Base-by-base conservation (phyloP, 2,888 invertebrate species). In the Tiliacea aurago region DNA sequence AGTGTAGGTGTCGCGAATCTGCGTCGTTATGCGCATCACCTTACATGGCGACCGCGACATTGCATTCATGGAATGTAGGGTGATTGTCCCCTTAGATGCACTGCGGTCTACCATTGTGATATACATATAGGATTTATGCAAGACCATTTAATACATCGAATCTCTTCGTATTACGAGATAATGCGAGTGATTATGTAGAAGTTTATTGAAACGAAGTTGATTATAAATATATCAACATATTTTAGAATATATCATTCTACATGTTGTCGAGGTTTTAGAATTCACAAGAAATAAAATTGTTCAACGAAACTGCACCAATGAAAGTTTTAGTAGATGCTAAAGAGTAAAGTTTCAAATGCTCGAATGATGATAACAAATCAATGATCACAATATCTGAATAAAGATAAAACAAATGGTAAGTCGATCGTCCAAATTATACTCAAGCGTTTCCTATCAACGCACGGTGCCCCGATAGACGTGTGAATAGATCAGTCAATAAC, bases 41-140 rank as follows among this genome's bases (percentile, higher is more conserved):
- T 88, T 88, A 89, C 91, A 86, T 83, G 85, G 86, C 64, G 76
- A 89, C 89, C 88, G 87, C 85, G 87, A 89, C 86, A 90, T 87
- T 86, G 84, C 89, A 90, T 86, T 87, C 89, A 88, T 75, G 90
- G 91, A 91, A 93, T 92, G 90, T 90, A 89, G 88, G 91, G 91
- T 92, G 91, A 92, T 88, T 91, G 91, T 90, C 89, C 93, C 88
- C 82, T 68, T 66, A 75, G 73, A 80, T 84, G 75, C 68, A 81
- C 79, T 87, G 81, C 82, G 81, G 80, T 81, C 79, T 81, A 56
- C 81, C 78, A 65, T 74, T 58, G 69, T 75, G 65, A 75, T 85
- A 83, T 70, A 70, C 66, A 59, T 65, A 53, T 53, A 63, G 15
- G 23, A 74, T 72, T 58, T 73, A 76, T 78, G 37, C 59, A 70